Percentiles rank a stretch among this genome's conserved stretches.
These are phyloP conservation scores for Thaleichthys pacificus DNA, from an alignment of 2,797 vertebrate genomes.

Conservation along the genomic window DNA sequence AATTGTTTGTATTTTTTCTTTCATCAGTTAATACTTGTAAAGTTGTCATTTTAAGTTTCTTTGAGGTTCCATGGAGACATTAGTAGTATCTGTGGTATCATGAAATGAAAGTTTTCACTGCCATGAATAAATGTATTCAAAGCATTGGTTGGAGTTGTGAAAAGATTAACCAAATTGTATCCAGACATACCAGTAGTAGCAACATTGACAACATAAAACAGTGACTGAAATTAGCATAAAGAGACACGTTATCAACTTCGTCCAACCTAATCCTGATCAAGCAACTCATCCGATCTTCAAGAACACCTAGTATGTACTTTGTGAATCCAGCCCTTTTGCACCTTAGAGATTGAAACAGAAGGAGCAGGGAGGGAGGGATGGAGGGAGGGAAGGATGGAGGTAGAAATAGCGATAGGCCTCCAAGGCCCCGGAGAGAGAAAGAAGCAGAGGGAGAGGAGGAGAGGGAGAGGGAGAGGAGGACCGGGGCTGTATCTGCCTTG, in stretches of 20 bases:
- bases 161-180: too few relatives aligned
- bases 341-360: slow-evolving; percentile 6
- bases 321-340: neutral
- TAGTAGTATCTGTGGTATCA: too few relatives aligned
- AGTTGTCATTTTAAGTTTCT: too few relatives aligned
- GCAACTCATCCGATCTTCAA: neutral
- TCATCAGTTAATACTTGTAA: too few relatives aligned
- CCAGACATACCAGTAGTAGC: too few relatives aligned
- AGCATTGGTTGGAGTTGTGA: too few relatives aligned
- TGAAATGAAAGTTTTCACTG: too few relatives aligned
- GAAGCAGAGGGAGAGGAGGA: slow-evolving; percentile 9
- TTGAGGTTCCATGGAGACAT: too few relatives aligned
- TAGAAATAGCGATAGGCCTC: slow-evolving; percentile 6
- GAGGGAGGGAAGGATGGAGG: neutral
- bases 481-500: slow-evolving; percentile 47
- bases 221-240: too few relatives aligned
- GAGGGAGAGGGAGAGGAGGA: slow-evolving; percentile 6
- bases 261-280: neutral
- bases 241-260: neutral
- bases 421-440: neutral
- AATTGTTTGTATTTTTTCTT: too few relatives aligned
- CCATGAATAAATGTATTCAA: too few relatives aligned
- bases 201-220: too few relatives aligned
- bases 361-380: neutral
- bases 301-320: neutral